Conservation (phyloP, 2,797 vertebrate genomes). For the Odontamblyopus lacepedii region DNA sequence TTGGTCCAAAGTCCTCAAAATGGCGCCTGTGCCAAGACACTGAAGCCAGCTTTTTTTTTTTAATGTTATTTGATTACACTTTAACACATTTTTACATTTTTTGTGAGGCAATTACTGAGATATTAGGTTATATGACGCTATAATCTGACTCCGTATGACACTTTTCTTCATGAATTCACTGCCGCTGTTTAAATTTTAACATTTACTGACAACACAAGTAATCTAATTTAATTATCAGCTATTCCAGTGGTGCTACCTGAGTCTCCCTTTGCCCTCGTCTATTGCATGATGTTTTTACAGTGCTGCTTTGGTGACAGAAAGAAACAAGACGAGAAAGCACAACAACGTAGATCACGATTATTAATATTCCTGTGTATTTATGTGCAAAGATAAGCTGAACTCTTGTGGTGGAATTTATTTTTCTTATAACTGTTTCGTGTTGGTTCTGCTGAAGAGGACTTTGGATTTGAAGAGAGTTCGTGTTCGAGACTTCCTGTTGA, state of each 20-base stretch:
- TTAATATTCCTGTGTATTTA: conserved; percentile 78
- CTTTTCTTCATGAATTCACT: not conserved
- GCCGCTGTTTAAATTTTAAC: not conserved
- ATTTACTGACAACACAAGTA: not conserved
- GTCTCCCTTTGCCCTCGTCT: conserved; percentile 60
- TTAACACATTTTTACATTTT: no score
- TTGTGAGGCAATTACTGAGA: no score
- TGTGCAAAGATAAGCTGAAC: conserved; percentile 81
- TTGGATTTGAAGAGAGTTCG: conserved; percentile 24
- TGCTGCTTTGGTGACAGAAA: conserved; percentile 43
- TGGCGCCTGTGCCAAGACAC: not conserved
- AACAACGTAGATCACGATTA: conserved; percentile 67
- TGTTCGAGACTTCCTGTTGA: conserved; percentile 1
- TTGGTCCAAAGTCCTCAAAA: not conserved
- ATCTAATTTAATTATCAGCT: not conserved
- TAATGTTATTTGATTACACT: no score
- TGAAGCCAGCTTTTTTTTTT: no score
- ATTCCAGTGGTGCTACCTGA: not conserved
- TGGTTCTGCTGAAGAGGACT: conserved; percentile 64
- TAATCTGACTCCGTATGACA: not conserved
- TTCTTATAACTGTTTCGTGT: conserved; percentile 69
- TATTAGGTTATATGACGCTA: not conserved
- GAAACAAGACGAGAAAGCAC: conserved; percentile 66
- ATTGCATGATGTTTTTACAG: conserved; percentile 69
- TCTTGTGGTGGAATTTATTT: conserved; percentile 74